A percentile compares a stretch with the other conserved stretches of the same genome.
These are phyloP conservation scores for Bos taurus DNA, from an alignment of 2,113 vertebrate genomes.

Conservation along the genomic window ARS-UCD2.0 NC_037357.1:121756501-121757000, in stretches of 20 bases:
- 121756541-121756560: slow-evolving; percentile 5
- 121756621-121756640: not conserved
- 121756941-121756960: not conserved
- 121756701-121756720: not conserved
- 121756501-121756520: not conserved
- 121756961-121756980: not conserved
- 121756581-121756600: not conserved
- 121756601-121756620: not conserved
- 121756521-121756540: not conserved
- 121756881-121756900: not conserved
- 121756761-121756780: not conserved
- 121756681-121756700: not conserved
- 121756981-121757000: not conserved
- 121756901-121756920: not conserved
- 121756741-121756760: not conserved
- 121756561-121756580: slow-evolving; percentile 20
- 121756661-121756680: not conserved
- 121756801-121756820: not conserved
- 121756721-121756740: not conserved
- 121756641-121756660: not conserved
- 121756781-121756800: not conserved
- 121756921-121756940: not conserved
- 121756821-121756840: not conserved
- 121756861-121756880: not conserved
- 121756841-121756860: not conserved